Conservation (phyloP, 1,140 invertebrate species). For the Hirudo medicinalis region DNA sequence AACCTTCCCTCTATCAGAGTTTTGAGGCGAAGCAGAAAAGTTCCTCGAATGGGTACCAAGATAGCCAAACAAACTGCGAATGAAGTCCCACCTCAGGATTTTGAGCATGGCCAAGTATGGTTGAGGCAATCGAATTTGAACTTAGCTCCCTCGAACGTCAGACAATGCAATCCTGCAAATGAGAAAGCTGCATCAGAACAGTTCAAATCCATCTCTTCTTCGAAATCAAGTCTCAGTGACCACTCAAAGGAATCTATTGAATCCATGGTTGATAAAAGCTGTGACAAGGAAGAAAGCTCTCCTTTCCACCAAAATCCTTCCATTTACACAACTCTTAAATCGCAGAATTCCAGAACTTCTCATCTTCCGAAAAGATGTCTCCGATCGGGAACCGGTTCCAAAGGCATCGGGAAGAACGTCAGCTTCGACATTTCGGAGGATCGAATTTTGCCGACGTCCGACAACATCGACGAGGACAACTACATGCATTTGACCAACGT, state of each 20-base stretch:
- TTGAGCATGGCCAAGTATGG: neutral
- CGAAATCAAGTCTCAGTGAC: constrained; percentile 1
- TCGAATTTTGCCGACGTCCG: neutral
- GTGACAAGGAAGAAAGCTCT: neutral
- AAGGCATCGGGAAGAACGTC: too few relatives aligned
- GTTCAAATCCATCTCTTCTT: neutral
- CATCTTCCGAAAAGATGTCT: too few relatives aligned
- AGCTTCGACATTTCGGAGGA: too few relatives aligned
- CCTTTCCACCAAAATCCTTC: too few relatives aligned
- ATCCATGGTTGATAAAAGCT: neutral
- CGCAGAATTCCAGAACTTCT: too few relatives aligned
- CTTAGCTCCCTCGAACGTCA: neutral
- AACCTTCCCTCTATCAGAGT: neutral
- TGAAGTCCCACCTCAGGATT: neutral
- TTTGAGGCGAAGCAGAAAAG: neutral
- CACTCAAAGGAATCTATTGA: neutral
- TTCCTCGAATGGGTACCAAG: constrained; percentile 4
- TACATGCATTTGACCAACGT: constrained; percentile 4
- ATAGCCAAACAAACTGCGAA: neutral
- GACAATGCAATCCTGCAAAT: neutral
- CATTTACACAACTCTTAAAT: too few relatives aligned
- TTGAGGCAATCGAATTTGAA: constrained; percentile 4
- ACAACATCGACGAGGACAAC: constrained; percentile 6
- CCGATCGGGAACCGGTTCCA: too few relatives aligned
- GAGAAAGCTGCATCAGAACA: neutral